phyloP scores from a whole-genome alignment of 2,797 vertebrate species.

The Hyperoplus lanceolatus region DNA sequence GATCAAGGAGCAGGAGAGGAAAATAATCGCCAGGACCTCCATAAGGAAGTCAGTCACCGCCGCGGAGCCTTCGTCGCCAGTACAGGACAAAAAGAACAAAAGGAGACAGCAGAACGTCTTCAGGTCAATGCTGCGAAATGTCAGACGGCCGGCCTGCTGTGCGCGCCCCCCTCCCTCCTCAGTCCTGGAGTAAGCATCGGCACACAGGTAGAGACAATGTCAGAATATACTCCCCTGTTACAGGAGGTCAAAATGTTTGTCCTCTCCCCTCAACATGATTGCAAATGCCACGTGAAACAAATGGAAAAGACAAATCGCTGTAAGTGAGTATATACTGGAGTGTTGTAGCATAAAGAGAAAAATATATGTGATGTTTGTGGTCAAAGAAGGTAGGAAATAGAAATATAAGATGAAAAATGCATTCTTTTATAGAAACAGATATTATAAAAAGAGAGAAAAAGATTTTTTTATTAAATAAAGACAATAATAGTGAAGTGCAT shows the following conservation, averaged over 20 bases:
- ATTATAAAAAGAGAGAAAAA: conserved; percentile 71
- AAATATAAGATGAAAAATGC: conserved; percentile 64
- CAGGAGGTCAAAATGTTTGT: conserved; percentile 65
- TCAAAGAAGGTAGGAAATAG: conserved; percentile 71
- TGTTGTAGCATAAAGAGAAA: conserved; percentile 78
- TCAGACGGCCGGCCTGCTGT: conserved; percentile 95
- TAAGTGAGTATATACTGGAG: conserved; percentile 74
- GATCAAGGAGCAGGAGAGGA: conserved; percentile 95
- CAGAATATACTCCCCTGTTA: conserved; percentile 55
- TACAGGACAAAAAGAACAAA: conserved; percentile 90
- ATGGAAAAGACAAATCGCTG: conserved; percentile 53
- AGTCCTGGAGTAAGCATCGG: conserved; percentile 87
- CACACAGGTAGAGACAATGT: conserved; percentile 48
- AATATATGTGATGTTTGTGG: conserved; percentile 77
- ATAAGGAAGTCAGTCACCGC: conserved; percentile 91
- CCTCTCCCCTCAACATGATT: conserved; percentile 59
- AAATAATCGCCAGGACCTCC: conserved; percentile 86
- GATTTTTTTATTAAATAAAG: conserved; percentile 73
- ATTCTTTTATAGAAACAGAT: conserved; percentile 83
- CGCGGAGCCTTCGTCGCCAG: conserved; percentile 54
- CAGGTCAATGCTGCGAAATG: conserved; percentile 95
- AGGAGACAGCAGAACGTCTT: conserved; percentile 92
- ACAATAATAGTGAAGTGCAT: conserved; percentile 87
- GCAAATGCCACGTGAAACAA: conserved; percentile 62
- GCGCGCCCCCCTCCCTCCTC: conserved; percentile 91